Percentiles rank a stretch among this genome's conserved stretches.
Conservation (phyloP, 2,113 vertebrate species). For the Eira barbara region DNA sequence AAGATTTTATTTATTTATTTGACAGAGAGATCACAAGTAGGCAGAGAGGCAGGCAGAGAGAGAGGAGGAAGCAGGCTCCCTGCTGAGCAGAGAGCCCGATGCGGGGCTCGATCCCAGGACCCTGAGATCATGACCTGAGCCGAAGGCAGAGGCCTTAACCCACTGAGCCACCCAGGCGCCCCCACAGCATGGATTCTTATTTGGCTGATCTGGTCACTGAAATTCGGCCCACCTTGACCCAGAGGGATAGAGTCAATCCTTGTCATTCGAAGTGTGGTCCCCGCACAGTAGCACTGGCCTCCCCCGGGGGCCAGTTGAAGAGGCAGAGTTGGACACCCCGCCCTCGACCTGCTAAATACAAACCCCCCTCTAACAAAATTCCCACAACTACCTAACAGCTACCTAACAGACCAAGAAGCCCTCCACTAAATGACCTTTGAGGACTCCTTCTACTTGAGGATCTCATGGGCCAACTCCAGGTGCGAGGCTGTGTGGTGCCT, state of each 20-base stretch:
- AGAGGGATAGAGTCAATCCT: background rate
- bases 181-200: background rate
- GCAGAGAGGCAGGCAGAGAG: too few species aligned
- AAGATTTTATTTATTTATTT: too few species aligned
- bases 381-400: background rate
- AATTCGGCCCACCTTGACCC: background rate
- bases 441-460: background rate
- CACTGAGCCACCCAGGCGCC: too few species aligned
- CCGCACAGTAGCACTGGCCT: background rate
- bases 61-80: too few species aligned
- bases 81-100: too few species aligned
- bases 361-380: background rate
- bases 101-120: too few species aligned
- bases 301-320: background rate
- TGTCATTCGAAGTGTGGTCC: background rate
- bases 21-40: too few species aligned
- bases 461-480: background rate
- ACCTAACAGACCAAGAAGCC: background rate
- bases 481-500: background rate
- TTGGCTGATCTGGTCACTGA: background rate
- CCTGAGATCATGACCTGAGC: too few species aligned
- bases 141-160: too few species aligned
- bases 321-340: background rate
- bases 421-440: background rate
- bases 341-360: background rate